Conservation (phyloP, 2,797 vertebrate species). For the Vespertilio murinus region DNA sequence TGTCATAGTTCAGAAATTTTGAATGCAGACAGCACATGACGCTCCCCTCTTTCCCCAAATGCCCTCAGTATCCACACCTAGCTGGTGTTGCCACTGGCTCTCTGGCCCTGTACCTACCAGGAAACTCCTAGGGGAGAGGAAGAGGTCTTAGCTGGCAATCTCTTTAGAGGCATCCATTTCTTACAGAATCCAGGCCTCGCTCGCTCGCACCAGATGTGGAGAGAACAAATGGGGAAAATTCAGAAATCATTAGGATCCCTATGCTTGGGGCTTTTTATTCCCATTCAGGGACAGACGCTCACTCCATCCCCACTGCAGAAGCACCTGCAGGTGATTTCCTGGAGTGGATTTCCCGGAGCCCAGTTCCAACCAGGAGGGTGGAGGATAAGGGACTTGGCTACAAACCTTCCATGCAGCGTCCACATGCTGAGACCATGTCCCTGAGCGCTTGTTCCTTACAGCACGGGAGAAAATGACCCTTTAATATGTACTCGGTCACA, state of each 20-base stretch:
- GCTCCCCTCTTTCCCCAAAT: background rate
- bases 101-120: background rate
- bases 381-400: constrained; percentile 7
- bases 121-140: background rate
- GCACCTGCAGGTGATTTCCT: background rate
- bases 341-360: background rate
- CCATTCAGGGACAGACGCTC: background rate
- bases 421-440: background rate
- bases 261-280: background rate
- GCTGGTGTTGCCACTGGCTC: background rate
- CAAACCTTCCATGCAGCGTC: background rate
- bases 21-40: background rate
- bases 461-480: constrained; percentile 9
- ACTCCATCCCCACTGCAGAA: background rate
- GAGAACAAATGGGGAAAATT: background rate
- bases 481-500: background rate
- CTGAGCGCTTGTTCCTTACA: background rate
- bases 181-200: background rate
- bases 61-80: background rate
- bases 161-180: background rate
- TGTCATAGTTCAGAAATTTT: constrained; percentile 5
- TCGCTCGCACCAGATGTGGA: background rate
- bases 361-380: background rate
- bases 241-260: background rate
- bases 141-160: background rate